Conservation (phyloP, 2,113 vertebrate genomes). For the Diglossa brunneiventris region DNA sequence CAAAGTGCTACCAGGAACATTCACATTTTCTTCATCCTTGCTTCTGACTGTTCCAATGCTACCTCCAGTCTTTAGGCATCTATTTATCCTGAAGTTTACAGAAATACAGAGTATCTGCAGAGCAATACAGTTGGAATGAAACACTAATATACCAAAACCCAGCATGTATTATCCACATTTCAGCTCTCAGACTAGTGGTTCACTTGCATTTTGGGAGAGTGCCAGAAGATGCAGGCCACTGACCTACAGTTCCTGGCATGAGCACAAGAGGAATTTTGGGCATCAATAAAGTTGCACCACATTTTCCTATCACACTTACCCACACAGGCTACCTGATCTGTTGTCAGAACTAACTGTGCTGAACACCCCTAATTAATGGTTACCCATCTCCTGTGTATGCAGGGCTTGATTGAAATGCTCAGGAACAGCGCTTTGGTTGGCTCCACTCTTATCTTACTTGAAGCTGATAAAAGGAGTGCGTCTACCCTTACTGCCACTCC, state of each 20-base stretch:
- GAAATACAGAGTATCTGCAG: neutral
- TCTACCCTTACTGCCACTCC: neutral
- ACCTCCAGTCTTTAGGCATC: neutral
- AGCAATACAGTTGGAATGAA: neutral
- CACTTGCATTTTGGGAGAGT: neutral
- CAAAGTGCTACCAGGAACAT: neutral
- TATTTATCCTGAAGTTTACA: neutral
- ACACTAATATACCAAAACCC: neutral
- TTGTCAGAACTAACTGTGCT: neutral
- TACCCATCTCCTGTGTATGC: neutral
- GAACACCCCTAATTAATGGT: neutral
- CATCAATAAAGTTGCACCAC: neutral
- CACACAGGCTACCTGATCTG: neutral
- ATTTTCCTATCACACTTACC: neutral
- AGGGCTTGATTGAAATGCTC: neutral
- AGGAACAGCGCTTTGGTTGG: neutral
- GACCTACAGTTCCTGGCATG: neutral
- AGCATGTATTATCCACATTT: fast-evolving
- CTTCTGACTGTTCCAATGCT: neutral
- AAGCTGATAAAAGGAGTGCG: neutral
- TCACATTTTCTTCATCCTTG: neutral
- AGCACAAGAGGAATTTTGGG: neutral
- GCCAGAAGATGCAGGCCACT: neutral
- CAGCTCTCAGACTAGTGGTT: neutral
- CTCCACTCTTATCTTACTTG: slow-evolving; percentile 55